These are phyloP conservation scores for Neelides folsomi DNA, from an alignment of 2,888 invertebrate species.

Conservation along the genomic window DNA sequence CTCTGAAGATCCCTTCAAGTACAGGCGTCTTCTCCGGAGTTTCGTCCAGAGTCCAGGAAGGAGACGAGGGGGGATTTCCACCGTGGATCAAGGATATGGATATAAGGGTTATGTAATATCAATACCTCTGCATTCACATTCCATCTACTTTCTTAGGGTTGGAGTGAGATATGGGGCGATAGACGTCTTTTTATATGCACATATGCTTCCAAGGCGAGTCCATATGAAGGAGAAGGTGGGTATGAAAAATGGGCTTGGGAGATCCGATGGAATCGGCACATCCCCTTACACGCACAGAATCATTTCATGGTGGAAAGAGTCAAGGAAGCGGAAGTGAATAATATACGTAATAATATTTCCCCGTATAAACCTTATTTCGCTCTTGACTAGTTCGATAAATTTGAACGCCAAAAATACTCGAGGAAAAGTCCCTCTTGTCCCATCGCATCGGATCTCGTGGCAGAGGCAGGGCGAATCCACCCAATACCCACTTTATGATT, in stretches of 20 bases:
- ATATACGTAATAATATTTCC: conserved; percentile 33
- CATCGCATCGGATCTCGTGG: neutral
- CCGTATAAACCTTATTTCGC: conserved; percentile 32
- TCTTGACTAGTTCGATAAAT: conserved; percentile 32
- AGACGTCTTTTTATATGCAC: too few species aligned
- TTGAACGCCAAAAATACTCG: conserved; percentile 15
- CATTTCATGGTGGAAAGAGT: conserved; percentile 20
- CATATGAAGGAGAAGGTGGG: neutral
- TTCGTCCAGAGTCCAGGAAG: too few species aligned
- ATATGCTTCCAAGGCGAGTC: too few species aligned
- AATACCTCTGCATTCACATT: too few species aligned
- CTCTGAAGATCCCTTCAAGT: too few species aligned
- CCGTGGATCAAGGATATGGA: too few species aligned
- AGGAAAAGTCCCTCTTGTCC: conserved; percentile 1
- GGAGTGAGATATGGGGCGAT: too few species aligned
- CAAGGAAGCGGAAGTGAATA: conserved; percentile 33
- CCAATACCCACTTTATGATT: neutral
- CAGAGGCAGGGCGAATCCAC: too few species aligned
- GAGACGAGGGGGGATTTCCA: too few species aligned
- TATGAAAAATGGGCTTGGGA: conserved; percentile 30
- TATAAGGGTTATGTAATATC: too few species aligned
- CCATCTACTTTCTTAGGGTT: too few species aligned
- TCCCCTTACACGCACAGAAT: conserved; percentile 23
- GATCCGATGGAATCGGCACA: conserved; percentile 28
- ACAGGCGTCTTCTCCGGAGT: too few species aligned